phyloP scores from a whole-genome alignment of 2,888 invertebrate genomes.

The Ischnura elegans region DNA sequence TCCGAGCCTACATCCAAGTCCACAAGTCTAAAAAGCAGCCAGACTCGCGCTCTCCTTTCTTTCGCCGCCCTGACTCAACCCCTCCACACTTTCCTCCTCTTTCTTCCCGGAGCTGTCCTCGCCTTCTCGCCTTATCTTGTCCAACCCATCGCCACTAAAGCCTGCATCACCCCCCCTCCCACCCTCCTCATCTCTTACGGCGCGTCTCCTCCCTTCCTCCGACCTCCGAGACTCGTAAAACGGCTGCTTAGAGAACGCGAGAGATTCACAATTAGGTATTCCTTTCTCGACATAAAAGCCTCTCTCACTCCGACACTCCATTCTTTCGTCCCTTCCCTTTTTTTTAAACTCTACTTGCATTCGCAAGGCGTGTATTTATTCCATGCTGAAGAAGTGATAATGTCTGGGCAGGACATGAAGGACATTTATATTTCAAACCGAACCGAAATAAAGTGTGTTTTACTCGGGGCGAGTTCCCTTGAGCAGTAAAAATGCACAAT shows the following conservation, averaged over 20 bases:
- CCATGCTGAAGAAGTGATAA: too few relatives aligned
- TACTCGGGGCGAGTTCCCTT: too few relatives aligned
- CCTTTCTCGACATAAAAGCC: background rate
- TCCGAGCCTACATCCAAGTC: background rate
- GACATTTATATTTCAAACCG: too few relatives aligned
- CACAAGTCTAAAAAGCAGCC: background rate
- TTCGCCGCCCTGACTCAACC: background rate
- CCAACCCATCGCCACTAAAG: background rate
- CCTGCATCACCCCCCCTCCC: background rate
- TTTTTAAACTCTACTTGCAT: background rate
- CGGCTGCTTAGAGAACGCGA: background rate
- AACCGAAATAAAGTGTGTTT: too few relatives aligned
- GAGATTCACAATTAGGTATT: constrained; percentile 24
- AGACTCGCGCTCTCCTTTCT: background rate
- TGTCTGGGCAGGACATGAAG: too few relatives aligned
- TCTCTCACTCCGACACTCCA: background rate
- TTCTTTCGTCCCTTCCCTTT: background rate
- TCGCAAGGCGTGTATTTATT: too few relatives aligned
- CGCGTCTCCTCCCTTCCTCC: background rate
- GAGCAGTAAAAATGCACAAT: too few relatives aligned
- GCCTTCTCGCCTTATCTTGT: background rate
- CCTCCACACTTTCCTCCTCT: background rate
- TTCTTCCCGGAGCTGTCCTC: background rate
- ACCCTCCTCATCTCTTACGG: background rate
- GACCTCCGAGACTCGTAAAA: background rate